These are phyloP conservation scores for Coecobrya sp. DNA, from an alignment of 2,888 invertebrate species.

Conservation along the genomic window DNA sequence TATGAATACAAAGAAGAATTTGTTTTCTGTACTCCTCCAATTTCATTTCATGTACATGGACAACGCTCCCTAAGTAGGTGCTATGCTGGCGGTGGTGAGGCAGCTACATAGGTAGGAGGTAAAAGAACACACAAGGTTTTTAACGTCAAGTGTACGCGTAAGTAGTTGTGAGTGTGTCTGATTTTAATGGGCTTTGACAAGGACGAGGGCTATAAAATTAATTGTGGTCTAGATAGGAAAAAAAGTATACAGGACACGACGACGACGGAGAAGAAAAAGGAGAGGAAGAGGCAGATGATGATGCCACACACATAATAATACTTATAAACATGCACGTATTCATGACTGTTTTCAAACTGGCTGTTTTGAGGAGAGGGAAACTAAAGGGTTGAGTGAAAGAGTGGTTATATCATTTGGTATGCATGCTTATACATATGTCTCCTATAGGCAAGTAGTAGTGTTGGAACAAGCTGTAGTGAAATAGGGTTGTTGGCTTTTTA, in stretches of 20 bases:
- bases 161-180: conserved; percentile 81
- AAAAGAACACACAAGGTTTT: conserved; percentile 55
- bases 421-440: neutral
- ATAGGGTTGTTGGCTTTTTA: conserved; percentile 53
- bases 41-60: neutral
- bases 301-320: conserved; percentile 68
- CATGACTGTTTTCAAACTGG: conserved; percentile 48
- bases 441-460: neutral
- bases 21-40: conserved; percentile 40
- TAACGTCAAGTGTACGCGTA: conserved; percentile 72
- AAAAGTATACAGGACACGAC: conserved; percentile 29
- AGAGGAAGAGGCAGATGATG: conserved; percentile 43
- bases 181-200: conserved; percentile 87
- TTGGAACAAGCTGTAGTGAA: neutral
- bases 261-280: conserved; percentile 60
- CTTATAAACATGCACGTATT: conserved; percentile 79
- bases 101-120: neutral
- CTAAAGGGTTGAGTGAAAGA: conserved; percentile 64
- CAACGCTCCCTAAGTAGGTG: neutral
- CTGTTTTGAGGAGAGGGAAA: conserved; percentile 1
- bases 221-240: conserved; percentile 86
- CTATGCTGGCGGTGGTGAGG: neutral
- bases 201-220: conserved; percentile 86
- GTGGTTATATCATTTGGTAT: conserved; percentile 28
- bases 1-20: conserved; percentile 54